Conservation (phyloP, 2,113 vertebrate genomes). For the Eretmochelys imbricata region DNA sequence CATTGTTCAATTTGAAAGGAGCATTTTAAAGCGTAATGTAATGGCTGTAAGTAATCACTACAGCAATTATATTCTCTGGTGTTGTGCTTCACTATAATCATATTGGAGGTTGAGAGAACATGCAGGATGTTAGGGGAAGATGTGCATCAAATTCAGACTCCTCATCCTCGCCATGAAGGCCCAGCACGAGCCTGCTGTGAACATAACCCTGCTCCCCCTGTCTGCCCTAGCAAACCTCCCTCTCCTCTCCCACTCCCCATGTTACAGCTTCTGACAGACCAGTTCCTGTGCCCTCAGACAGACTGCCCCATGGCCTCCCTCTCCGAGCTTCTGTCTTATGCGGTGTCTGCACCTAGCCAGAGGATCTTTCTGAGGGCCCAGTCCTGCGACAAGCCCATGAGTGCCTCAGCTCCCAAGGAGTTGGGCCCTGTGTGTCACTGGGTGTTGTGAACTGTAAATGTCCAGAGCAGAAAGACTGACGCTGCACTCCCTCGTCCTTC, state of each 20-base stretch:
- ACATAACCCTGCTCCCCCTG: background rate
- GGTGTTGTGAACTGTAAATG: background rate
- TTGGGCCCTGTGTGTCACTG: background rate
- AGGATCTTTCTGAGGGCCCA: background rate
- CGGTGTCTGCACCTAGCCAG: background rate
- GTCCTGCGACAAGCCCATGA: background rate
- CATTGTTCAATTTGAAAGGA: conserved; percentile 83
- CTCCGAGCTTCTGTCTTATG: background rate
- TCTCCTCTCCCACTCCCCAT: background rate
- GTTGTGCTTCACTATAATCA: background rate
- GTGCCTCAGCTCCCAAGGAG: background rate
- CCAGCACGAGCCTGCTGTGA: background rate
- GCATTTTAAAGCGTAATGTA: conserved; percentile 79
- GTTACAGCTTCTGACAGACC: background rate
- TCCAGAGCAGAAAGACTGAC: background rate
- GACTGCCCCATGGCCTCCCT: background rate
- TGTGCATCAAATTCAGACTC: background rate
- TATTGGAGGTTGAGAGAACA: conserved; percentile 26
- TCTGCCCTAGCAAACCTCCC: background rate
- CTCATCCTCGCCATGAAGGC: background rate
- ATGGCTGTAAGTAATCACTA: conserved; percentile 81
- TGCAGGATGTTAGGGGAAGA: background rate
- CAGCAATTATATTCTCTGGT: conserved; percentile 62
- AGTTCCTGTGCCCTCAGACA: background rate
- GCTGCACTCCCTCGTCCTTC: rapidly evolving